Base-by-base conservation (phyloP, 2,797 vertebrate genomes). In the Urosaurus nigricauda region DNA sequence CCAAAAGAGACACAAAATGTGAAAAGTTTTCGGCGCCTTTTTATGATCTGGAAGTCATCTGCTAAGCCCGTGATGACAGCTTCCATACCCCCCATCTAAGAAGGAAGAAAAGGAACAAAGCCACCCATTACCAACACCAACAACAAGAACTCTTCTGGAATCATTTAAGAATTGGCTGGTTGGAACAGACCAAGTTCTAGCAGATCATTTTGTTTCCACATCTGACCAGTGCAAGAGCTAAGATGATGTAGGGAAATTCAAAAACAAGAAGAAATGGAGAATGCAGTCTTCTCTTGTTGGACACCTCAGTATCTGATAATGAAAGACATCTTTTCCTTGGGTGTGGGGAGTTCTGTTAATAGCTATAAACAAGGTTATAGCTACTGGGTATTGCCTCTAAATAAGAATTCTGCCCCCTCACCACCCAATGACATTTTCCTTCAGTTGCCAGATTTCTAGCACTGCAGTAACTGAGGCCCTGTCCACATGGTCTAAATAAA, bases 31-130 rank as follows among this genome's bases (percentile, higher is more conserved):
- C 99, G 97, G 83, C 99, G 98, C 92, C 97, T 97, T 95, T 99
- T 99, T 73, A 99, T 97, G 91, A 99, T 96, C 93, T 98, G 98
- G 93, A 98, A 99, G 94, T 99, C 99, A 43, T 99, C 99, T 0
- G 98, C 96, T 84, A 99, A 96, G 78, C 99, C 99, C 0, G 99
- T 99, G 97, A 99, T 98, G 89, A 99, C 98, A 0, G 99, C 99
- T 92, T 99, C 99, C 99, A 99, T 99, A 79, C 99, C 99, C 0
- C 99, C 99, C 99, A 99, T 99, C 99, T 99, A 95, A 58, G 68
- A 65, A 84, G 90, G 87, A 24, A 88, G 60, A 9, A 37, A 35
- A 95, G 51, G 13, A n/a, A 5, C 5, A 63, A 26, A 21, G 82
- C 85, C 60, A 83, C 3, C 5, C 84, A 80, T 94, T 93, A 94